Base-by-base conservation (phyloP, 1,140 invertebrate species). In the Apolygus lucorum region DNA sequence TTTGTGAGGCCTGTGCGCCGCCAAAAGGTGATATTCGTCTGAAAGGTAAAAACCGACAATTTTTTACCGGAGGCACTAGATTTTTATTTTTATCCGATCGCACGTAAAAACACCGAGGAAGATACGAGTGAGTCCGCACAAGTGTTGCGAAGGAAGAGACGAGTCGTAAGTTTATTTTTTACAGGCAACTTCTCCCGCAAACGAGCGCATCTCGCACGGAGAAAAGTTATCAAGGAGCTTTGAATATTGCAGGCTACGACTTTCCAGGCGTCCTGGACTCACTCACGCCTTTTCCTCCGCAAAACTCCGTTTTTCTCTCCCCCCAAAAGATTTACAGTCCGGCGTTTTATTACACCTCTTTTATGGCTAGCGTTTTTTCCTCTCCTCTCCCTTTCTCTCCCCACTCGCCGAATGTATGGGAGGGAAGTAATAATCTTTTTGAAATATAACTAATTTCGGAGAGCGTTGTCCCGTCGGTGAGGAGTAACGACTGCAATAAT, bases 191-290 rank as follows among this genome's bases (percentile, higher is more conserved):
- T n/a, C 54, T 22, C 54, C 22, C 54, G 54, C 54, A 24, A 59
- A 59, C 22, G 22, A n/a, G 54, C 54, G 54, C 22, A 11, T 59
- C 22, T 21, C 54, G 22, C 22, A 8, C 8, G 54, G 22, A 59
- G 54, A 21, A 59, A 59, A 59, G 54, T 59, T 59, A 59, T 59
- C 54, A 59, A 59, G 54, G 54, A 59, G 54, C 8, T 59, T 59
- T 59, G 54, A 59, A 59, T 59, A 59, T 59, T 59, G 54, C 54
- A 59, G 22, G 54, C 54, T 24, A 24, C 22, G 34, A 59, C 54
- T 59, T 21, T 4, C 34, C 4, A 42, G 4, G 34, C 34, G 4
- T n/a, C n/a, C n/a, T n/a, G n/a, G n/a, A n/a, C 34, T 42, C 34
- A 42, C 54, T 11, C 54, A 4, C 11, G 2, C 54, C 54, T 42